Evolutionary conservation across 2,113 vertebrate species (phyloP).

Genomic region (chimpanzee (Pan troglodytes)): NHGRI_mPanTro3-v2.1_pri NC_072401.2:175391501-175392000

Average conservation of each 20-base stretch:
- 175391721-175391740: conserved; percentile 50
- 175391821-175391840: conserved; percentile 57
- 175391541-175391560: not conserved
- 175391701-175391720: not conserved
- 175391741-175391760: conserved; percentile 15
- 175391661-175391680: not conserved
- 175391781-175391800: conserved; percentile 8
- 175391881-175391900: conserved; percentile 50
- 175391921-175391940: conserved; percentile 18
- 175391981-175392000: not conserved
- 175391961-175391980: accelerated
- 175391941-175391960: not conserved
- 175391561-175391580: not conserved
- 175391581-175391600: not conserved
- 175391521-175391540: not conserved
- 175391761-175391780: conserved; percentile 46
- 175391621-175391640: not conserved
- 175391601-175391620: not conserved
- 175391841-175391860: conserved; percentile 29
- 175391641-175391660: not conserved
- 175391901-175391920: conserved; percentile 42
- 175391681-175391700: not conserved
- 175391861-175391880: not conserved
- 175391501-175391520: conserved; percentile 16
- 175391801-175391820: conserved; percentile 19